phyloP scores from a whole-genome alignment of 2,113 vertebrate species.

The Cinclus cinclus region DNA sequence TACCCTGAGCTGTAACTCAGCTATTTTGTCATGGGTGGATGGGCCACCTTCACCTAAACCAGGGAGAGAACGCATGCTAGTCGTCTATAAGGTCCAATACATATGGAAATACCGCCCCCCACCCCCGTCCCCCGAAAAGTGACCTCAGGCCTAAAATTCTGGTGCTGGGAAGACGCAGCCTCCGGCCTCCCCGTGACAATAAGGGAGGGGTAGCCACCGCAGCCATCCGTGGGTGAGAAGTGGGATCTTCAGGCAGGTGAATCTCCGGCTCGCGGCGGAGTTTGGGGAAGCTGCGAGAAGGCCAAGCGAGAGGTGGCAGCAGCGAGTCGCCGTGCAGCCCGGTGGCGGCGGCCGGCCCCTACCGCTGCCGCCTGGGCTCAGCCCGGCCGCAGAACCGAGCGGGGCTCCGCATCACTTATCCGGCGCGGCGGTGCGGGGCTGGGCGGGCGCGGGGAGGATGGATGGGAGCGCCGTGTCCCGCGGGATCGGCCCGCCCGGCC shows the following conservation, averaged over 20 bases:
- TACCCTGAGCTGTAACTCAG: background rate
- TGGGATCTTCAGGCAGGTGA: background rate
- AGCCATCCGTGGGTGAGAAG: no score
- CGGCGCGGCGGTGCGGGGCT: background rate
- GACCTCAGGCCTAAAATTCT: background rate
- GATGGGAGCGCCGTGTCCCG: background rate
- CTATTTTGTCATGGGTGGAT: background rate
- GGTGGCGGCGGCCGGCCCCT: background rate
- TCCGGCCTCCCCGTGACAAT: background rate
- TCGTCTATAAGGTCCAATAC: background rate
- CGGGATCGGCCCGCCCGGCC: background rate
- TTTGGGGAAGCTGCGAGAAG: background rate
- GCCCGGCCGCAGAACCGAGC: background rate
- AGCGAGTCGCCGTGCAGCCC: slow-evolving; percentile 59
- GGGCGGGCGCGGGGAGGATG: background rate
- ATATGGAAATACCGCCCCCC: background rate
- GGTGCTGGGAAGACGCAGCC: background rate
- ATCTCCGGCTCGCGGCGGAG: accelerated
- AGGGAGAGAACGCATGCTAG: background rate
- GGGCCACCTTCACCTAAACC: background rate
- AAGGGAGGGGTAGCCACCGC: no score
- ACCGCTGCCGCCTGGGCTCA: background rate
- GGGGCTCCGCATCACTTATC: accelerated
- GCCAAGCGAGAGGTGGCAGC: slow-evolving; percentile 77
- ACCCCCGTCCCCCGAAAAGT: accelerated